A percentile compares a stretch with the other conserved stretches of the same genome.
phyloP scores from a whole-genome alignment of 2,113 vertebrate genomes.

The Nipponia nippon region DNA sequence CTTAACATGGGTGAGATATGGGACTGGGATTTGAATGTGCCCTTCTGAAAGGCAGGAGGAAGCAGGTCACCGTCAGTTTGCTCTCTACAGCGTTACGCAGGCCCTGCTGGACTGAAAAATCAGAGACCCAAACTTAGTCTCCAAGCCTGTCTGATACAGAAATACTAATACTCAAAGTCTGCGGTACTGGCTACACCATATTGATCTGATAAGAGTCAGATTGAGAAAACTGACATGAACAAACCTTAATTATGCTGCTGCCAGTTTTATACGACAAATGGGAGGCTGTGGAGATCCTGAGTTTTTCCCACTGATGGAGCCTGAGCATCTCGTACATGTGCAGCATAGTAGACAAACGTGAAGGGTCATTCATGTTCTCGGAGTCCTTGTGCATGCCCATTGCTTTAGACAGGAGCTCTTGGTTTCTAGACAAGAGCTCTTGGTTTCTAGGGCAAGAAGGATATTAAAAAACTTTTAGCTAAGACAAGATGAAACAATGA shows the following conservation, averaged over 20 bases:
- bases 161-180: not conserved
- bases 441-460: not conserved
- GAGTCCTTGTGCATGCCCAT: not conserved
- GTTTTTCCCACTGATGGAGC: not conserved
- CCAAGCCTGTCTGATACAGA: not conserved
- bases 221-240: not conserved
- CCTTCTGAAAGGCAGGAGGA: not conserved
- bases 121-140: not conserved
- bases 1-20: not conserved
- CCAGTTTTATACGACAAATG: fast-evolving
- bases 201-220: not conserved
- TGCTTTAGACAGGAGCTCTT: not conserved
- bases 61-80: not conserved
- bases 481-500: not conserved
- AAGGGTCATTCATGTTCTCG: not conserved
- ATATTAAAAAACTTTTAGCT: not conserved
- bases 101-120: not conserved
- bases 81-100: not conserved
- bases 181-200: not conserved
- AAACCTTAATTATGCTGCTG: not conserved
- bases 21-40: not conserved
- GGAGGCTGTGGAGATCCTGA: fast-evolving
- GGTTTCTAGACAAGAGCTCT: not conserved
- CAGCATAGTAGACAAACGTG: not conserved
- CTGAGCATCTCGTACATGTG: not conserved